Conservation (phyloP, 2,888 invertebrate genomes). For the Philaethria dido region DNA sequence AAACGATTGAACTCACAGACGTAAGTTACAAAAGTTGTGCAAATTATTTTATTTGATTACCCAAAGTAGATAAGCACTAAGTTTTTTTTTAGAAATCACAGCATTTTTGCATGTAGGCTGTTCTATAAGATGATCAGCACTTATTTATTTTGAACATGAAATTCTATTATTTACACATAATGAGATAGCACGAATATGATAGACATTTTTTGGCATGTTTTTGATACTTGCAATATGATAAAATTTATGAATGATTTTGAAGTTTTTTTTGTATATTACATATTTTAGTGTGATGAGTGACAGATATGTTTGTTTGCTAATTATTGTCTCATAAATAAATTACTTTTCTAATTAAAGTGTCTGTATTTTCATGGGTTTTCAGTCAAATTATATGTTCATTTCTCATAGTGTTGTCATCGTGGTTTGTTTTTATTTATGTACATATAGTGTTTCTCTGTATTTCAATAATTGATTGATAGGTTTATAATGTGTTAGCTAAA, state of each 20-base stretch:
- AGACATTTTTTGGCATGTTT: slow-evolving; percentile 19
- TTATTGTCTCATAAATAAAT: neutral
- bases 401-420: slow-evolving; percentile 11
- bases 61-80: slow-evolving; percentile 37
- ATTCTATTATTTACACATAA: slow-evolving; percentile 24
- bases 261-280: neutral
- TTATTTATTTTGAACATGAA: slow-evolving; percentile 33
- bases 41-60: neutral
- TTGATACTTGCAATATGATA: slow-evolving; percentile 6
- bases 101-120: slow-evolving; percentile 46
- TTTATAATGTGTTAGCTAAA: neutral
- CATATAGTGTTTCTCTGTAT: neutral
- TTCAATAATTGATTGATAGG: neutral
- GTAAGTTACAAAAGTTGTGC: slow-evolving; percentile 67
- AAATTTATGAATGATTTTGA: neutral
- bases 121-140: slow-evolving; percentile 36
- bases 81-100: slow-evolving; percentile 37
- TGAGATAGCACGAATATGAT: slow-evolving; percentile 33
- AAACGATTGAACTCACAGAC: slow-evolving; percentile 93
- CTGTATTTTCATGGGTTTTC: neutral
- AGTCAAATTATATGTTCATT: slow-evolving; percentile 1
- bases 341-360: neutral
- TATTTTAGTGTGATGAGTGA: slow-evolving; percentile 6
- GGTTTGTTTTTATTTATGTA: slow-evolving; percentile 6
- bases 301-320: slow-evolving; percentile 11